Base-by-base conservation (phyloP, 2,888 invertebrate species). In the Leptopilina syphax region DNA sequence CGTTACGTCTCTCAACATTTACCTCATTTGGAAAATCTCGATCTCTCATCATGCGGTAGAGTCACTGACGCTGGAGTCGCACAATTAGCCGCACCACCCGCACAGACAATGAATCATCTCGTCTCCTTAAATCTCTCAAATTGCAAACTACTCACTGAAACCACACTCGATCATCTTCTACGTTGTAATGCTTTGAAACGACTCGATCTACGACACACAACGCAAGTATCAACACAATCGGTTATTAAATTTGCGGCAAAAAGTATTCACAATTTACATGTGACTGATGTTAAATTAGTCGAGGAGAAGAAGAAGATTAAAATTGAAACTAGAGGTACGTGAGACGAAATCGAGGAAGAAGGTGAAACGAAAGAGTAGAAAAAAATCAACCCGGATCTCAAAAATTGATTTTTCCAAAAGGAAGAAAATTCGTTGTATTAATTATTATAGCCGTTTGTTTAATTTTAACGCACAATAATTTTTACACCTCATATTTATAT, bases 61-160 rank as follows among this genome's bases (percentile, higher is more conserved):
- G 94, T 98, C 65, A 97, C 97, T 0, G 98, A 98, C 92, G 97
- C 97, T 12, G 98, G 98, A 70, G 96, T 98, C 76, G 97, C 97
- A 44, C 97, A 97, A 92, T 93, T 98, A 67, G 96, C 96, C 77
- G 96, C 96, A 81, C 94, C 95, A 50, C 95, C 96, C 81, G 95
- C 95, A n/a, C 90, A 92, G 18, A 93, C 94, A 4, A 92, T 94
- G 10, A 93, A 92, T 67, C 95, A 95, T 41, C 93, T 98, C 83
- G 93, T 94, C 81, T 95, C 95, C 83, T 93, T 98, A 57, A 97
- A 97, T 92, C 93, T 98, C 85, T 96, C 97, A 79, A 96, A 96
- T 85, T 97, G 97, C 91, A 95, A 96, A 78, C 93, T 96, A 87
- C 94, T 97, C 65, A 97, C 97, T 0, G 97, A 97, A 92, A 94